Evolutionary conservation across 2,797 vertebrate genomes (phyloP), one percentile per base, ranked within the genome.

Genomic region (Mionectes olivaceus): DNA sequence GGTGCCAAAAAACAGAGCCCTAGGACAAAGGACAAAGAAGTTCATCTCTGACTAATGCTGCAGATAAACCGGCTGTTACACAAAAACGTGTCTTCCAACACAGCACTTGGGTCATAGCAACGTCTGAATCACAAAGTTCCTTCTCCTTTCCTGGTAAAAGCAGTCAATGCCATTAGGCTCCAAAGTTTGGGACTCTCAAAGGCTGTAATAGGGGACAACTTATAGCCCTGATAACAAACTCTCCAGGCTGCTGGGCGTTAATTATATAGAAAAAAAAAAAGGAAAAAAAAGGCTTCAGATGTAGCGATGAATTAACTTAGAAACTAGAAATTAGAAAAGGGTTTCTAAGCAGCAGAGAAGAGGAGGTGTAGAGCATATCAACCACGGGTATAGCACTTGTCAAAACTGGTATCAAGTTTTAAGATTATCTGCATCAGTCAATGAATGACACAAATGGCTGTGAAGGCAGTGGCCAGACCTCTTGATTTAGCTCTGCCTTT

Each of bases 31-130:
- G 90, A 89, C 46, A 59, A 76, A 59, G 82, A 92, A 59, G 79
- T 63, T 93, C 32, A 91, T 67, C 87, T 92, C 89, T 94, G 91
- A 96, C 73, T 96, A 96, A 97, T 83, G 61, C 76, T 83, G 52
- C 57, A 92, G 87, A 96, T 88, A 93, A 96, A 96, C 89, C 0
- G 21, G 24, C 80, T 91, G 65, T 73, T 88, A 76, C 19, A 89
- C 52, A 92, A 90, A 94, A 91, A 82, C 0, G 0, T 63, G 63
- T 88, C 91, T 91, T 96, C 96, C 73, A 91, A 46, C 43, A 59
- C 43, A 89, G 24, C 55, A 33, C 25, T 85, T 82, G 77, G 61
- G 73, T 91, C 87, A 85, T 76, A 83, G 79, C 79, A 96, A 81
- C 67, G 91, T 90, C 63, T 69, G 61, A 93, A 85, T 52, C 63